A percentile compares a stretch with the other conserved stretches of the same genome.
Conservation (phyloP, 2,888 invertebrate genomes). For the Myopa testacea region DNA sequence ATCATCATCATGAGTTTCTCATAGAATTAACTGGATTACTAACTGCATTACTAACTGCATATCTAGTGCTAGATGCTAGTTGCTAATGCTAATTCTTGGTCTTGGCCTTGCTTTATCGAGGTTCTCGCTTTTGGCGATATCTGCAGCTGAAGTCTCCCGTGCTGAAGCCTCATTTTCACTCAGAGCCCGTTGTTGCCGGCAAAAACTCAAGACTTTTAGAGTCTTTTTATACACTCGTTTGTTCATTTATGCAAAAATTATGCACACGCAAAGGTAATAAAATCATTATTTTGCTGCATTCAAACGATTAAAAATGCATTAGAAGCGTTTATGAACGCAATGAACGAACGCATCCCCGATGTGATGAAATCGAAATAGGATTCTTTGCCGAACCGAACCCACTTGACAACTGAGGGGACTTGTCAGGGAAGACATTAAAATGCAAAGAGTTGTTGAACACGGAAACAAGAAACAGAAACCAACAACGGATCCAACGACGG, state of each 20-base stretch:
- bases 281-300: conserved; percentile 23
- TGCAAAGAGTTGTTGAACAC: conserved; percentile 6
- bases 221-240: neutral
- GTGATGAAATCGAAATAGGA: conserved; percentile 28
- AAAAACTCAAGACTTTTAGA: too few species aligned
- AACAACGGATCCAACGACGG: neutral
- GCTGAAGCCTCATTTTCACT: too few species aligned
- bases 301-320: conserved; percentile 29
- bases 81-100: too few species aligned
- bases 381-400: neutral
- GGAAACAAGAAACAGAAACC: neutral
- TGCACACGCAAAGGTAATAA: conserved; percentile 15
- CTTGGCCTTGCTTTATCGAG: too few species aligned
- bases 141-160: too few species aligned
- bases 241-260: neutral
- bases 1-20: too few species aligned
- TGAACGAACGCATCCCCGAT: conserved; percentile 9
- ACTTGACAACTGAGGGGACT: conserved; percentile 28
- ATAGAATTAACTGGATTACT: too few species aligned
- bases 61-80: too few species aligned
- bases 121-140: too few species aligned
- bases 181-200: too few species aligned
- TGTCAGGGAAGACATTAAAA: conserved; percentile 28
- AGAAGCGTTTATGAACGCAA: conserved; percentile 12
- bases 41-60: too few species aligned